These are phyloP conservation scores for Cylas formicarius DNA, from an alignment of 1,140 invertebrate species.

Conservation along the genomic window DNA sequence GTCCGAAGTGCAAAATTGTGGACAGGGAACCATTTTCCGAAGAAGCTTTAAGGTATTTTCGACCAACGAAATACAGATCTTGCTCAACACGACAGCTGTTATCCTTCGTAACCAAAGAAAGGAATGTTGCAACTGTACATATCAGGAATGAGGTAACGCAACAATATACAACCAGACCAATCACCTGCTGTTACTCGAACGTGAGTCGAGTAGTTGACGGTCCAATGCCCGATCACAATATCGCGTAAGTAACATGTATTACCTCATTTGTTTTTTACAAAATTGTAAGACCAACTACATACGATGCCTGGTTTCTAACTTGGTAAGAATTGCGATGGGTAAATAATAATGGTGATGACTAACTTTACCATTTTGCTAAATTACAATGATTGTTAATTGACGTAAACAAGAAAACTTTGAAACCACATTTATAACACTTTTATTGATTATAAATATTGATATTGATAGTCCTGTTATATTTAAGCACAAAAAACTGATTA, in stretches of 20 bases:
- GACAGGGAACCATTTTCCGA: conserved; percentile 60
- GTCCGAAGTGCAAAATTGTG: conserved; percentile 59
- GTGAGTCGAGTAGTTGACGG: conserved; percentile 6
- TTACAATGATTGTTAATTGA: too few relatives aligned
- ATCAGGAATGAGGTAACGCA: conserved; percentile 22
- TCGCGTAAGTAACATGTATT: conserved; percentile 16
- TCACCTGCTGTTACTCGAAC: conserved; percentile 25
- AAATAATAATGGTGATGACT: too few relatives aligned
- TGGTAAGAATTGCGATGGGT: too few relatives aligned
- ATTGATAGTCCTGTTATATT: too few relatives aligned
- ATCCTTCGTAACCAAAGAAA: conserved; percentile 26
- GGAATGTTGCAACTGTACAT: conserved; percentile 22
- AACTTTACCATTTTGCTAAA: too few relatives aligned
- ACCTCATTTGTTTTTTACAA: background rate
- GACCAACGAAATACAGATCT: conserved; percentile 47
- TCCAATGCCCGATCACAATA: conserved; percentile 16
- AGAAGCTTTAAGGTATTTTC: conserved; percentile 53
- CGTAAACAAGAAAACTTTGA: too few relatives aligned
- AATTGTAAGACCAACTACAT: too few relatives aligned
- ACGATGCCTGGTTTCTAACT: too few relatives aligned
- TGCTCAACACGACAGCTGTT: conserved; percentile 44
- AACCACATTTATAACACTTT: too few relatives aligned
- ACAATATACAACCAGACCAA: conserved; percentile 23
- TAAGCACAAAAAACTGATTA: too few relatives aligned
- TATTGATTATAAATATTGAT: too few relatives aligned